Evolutionary conservation across 1,140 invertebrate genomes (phyloP), one percentile per base, ranked within the genome.

Genomic region (Aphis craccivora): DNA sequence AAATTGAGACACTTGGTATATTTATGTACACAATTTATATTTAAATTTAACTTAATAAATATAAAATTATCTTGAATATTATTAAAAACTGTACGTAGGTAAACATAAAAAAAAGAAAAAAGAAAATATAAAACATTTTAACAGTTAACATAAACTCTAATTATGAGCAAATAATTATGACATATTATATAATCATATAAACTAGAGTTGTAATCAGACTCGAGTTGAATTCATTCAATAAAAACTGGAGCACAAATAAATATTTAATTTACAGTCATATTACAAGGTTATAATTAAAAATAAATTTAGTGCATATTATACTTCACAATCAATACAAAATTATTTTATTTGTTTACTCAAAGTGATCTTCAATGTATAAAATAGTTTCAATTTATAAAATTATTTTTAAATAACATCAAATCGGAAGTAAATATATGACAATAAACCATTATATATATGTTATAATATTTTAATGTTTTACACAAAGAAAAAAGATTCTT

Each of bases 101-200:
- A 86, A 25, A 86, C 83, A 86, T 4, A 86, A 48, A 92, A 83
- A 40, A 37, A 92, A 83, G 3, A 37, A 40, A 40, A 92, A 83
- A 55, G 20, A 55, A 60, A 30, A 90, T 35, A 90, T n/a, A 89
- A 90, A 76, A 91, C 43, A 81, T 83, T 81, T 92, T 83, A 48
- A 92, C 90, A 92, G 30, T 92, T 92, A 83, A 48, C 67, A 48
- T 92, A 92, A 83, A 67, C 60, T 89, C 60, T 92, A 92, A 81
- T 92, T 81, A 92, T 92, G 90, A 92, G 90, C 90, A 92, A 92
- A 83, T 83, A 92, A 92, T 92, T 92, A 92, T 92, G 90, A 92
- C 67, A 67, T 90, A 60, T 60, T n/a, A 30, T 37, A 60, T 37
- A 60, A 89, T 89, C n/a, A 48, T 48, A 89, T 53, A 89, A 89